A percentile compares a stretch with the other conserved stretches of the same genome.
These are phyloP conservation scores for Polietes domitor DNA, from an alignment of 2,888 invertebrate genomes.

Conservation along the genomic window DNA sequence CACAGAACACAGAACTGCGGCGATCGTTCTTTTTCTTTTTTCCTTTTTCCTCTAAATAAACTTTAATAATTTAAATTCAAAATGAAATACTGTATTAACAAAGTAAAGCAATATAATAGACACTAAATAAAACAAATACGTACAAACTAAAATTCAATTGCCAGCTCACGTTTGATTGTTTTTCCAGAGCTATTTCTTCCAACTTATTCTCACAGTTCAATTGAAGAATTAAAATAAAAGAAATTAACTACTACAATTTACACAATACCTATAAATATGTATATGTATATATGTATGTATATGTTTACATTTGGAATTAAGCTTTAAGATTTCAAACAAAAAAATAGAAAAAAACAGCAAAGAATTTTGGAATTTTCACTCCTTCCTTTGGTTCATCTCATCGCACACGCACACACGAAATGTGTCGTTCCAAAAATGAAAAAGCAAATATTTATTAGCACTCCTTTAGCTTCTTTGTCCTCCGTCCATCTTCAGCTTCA, in stretches of 20 bases:
- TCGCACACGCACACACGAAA: neutral
- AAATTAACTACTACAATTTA: neutral
- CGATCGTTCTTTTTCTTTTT: neutral
- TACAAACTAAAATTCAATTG: neutral
- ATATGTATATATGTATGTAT: conserved; percentile 3
- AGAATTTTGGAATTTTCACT: conserved; percentile 3
- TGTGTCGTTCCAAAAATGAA: neutral
- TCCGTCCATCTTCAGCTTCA: neutral
- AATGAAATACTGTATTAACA: conserved; percentile 10
- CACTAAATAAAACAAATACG: neutral
- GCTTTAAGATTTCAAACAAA: conserved; percentile 20
- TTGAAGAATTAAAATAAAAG: neutral
- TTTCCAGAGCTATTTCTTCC: neutral
- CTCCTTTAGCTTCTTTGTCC: conserved; percentile 42
- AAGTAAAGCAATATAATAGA: neutral
- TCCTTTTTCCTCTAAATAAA: neutral
- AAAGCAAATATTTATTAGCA: conserved; percentile 26
- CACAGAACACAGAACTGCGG: too few relatives aligned
- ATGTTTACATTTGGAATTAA: conserved; percentile 54
- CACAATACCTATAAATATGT: conserved; percentile 1
- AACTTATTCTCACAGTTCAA: neutral
- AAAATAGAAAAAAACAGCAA: neutral
- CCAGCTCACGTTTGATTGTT: neutral
- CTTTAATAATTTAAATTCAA: neutral
- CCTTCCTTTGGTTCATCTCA: conserved; percentile 6